Base-by-base conservation (phyloP, 2,888 invertebrate genomes). In the Latrodectus hesperus region DNA sequence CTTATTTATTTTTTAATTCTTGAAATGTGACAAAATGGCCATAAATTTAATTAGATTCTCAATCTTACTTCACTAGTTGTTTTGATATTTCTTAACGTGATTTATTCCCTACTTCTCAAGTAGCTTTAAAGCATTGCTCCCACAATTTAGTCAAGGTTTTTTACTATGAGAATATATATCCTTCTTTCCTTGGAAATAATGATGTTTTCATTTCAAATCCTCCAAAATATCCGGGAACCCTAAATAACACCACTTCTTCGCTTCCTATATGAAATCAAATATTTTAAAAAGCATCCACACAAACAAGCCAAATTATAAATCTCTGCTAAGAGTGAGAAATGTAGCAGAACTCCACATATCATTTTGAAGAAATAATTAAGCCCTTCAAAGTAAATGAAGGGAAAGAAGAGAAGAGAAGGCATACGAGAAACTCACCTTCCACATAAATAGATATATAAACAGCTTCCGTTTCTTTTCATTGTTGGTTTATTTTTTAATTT, bases 361-460 rank as follows among this genome's bases (percentile, higher is more conserved):
- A 55, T 78, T 72, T 72, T 53, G 17, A 64, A 49, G 64, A 72
- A 80, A 80, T 80, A 80, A 80, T 80, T 80, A 72, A 26, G 53
- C 60, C 38, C 17, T 26, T 26, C 60, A 60, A n/a, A 60, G 60
- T 16, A n/a, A 60, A 60, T 60, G 60, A 60, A 16, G 14, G 16
- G 26, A 16, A 55, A 55, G 9, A 52, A 71, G 6, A 8, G 38
- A 6, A 26, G 55, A 55, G 16, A 4, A 10, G 60, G 26, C 14
- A 17, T 22, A 55, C 55, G 10, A 11, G n/a, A 38, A 72, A 38
- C 51, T 17, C 52, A 38, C 51, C 53, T 26, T 12, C 70, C 71
- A 55, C n/a, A 3, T 60, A n/a, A 60, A 60, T 60, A 10, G 60
- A 60, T 60, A 60, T 60, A 60, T n/a, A 60, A 60, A 60, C 60